These are phyloP conservation scores for Calliopum simillimum DNA, from an alignment of 2,888 invertebrate species.

Conservation along the genomic window DNA sequence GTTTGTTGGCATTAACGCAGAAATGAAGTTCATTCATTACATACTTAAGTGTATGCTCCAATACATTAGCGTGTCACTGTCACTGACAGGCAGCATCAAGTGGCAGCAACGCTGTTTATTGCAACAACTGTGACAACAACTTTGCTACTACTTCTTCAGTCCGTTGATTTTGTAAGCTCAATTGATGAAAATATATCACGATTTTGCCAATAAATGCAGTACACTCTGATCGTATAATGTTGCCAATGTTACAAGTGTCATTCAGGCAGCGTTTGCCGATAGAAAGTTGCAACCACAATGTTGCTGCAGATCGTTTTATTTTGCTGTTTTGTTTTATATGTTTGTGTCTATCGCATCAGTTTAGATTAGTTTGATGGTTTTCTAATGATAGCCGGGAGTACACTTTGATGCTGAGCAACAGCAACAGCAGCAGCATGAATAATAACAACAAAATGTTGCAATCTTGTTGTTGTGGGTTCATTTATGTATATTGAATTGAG, in stretches of 20 bases:
- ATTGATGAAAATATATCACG: not conserved
- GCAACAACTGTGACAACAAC: not conserved
- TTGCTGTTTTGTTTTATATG: not conserved
- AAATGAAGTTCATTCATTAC: not conserved
- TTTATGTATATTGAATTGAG: constrained; percentile 6
- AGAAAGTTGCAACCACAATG: constrained; percentile 3
- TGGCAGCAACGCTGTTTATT: constrained; percentile 25
- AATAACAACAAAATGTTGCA: constrained; percentile 21
- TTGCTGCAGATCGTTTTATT: not conserved
- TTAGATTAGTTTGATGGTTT: not conserved
- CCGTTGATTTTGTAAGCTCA: not conserved
- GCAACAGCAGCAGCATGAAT: too few relatives aligned
- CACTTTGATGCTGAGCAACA: not conserved
- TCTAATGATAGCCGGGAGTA: not conserved
- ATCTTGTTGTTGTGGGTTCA: constrained; percentile 30
- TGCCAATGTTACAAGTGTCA: not conserved
- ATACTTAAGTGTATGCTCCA: constrained; percentile 6
- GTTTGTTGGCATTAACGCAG: not conserved
- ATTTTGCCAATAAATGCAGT: too few relatives aligned
- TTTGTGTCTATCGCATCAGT: not conserved
- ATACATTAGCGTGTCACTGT: constrained; percentile 41
- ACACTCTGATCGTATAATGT: too few relatives aligned
- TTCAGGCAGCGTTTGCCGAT: not conserved
- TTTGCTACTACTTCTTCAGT: not conserved
- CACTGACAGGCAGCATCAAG: constrained; percentile 28